These are phyloP conservation scores for Petrocephalus sullivani DNA, from an alignment of 2,797 vertebrate species.

Conservation along the genomic window DNA sequence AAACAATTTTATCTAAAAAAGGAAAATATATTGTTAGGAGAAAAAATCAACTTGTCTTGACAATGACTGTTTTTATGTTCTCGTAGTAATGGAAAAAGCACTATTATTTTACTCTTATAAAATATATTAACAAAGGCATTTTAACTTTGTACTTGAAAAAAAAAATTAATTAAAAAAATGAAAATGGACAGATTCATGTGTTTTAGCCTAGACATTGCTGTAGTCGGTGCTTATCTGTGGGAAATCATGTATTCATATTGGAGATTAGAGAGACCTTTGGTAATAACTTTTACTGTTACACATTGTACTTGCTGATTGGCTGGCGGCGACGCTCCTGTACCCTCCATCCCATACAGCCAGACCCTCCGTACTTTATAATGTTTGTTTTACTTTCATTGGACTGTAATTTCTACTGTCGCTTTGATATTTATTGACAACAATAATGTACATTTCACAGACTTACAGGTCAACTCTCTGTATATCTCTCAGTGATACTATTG, in stretches of 20 bases:
- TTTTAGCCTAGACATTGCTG: slow-evolving; percentile 98
- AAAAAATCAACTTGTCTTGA: slow-evolving; percentile 86
- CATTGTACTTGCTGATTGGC: slow-evolving; percentile 67
- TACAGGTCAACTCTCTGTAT: slow-evolving; percentile 55
- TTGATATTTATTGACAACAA: slow-evolving; percentile 79
- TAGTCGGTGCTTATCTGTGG: slow-evolving; percentile 98
- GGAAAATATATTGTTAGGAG: slow-evolving; percentile 89
- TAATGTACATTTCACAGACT: slow-evolving; percentile 79
- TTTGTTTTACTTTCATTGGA: slow-evolving; percentile 57
- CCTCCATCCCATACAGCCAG: slow-evolving; percentile 83
- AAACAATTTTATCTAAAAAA: slow-evolving; percentile 87
- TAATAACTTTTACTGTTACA: slow-evolving; percentile 81
- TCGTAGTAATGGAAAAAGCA: slow-evolving; percentile 81
- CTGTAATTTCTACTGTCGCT: slow-evolving; percentile 62
- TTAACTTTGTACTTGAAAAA: slow-evolving; percentile 99
- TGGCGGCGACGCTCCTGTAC: slow-evolving; percentile 61
- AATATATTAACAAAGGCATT: slow-evolving; percentile 97
- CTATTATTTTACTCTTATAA: slow-evolving; percentile 92
- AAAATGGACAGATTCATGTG: slow-evolving; percentile 88
- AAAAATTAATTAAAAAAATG: slow-evolving; percentile 58
- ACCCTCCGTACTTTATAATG: slow-evolving; percentile 55
- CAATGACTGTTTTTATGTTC: slow-evolving; percentile 92
- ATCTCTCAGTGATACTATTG: slow-evolving; percentile 66
- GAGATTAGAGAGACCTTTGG: slow-evolving; percentile 65
- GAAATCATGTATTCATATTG: slow-evolving; percentile 83